Percentiles rank a stretch among this genome's conserved stretches.
Evolutionary conservation across 2,113 vertebrate genomes (phyloP).

Genomic region (Chrysochloris asiatica): DNA sequence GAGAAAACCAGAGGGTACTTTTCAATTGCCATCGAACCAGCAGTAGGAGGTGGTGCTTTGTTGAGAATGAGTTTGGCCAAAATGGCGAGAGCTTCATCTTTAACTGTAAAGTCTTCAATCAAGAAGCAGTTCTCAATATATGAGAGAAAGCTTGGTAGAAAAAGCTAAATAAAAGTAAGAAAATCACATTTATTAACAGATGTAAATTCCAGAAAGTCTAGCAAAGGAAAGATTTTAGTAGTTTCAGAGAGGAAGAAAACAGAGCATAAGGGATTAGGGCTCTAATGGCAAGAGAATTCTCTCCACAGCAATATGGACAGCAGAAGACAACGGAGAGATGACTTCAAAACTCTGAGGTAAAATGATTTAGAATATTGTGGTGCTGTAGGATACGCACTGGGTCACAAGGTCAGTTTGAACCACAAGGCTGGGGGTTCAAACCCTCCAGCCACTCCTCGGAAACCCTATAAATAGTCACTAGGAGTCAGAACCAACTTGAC

Average conservation of each 20-base stretch:
- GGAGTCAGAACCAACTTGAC: too few species aligned
- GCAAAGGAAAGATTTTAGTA: neutral
- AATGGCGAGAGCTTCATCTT: slow-evolving; percentile 85
- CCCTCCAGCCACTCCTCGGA: too few species aligned
- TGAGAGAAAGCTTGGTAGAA: slow-evolving; percentile 91
- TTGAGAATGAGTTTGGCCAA: slow-evolving; percentile 92
- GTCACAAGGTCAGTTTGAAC: too few species aligned
- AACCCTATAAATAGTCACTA: too few species aligned
- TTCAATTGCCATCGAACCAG: slow-evolving; percentile 95
- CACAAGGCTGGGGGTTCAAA: too few species aligned
- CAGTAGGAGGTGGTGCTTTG: slow-evolving; percentile 93
- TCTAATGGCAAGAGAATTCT: neutral
- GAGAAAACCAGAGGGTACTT: slow-evolving; percentile 94
- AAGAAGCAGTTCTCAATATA: slow-evolving; percentile 88
- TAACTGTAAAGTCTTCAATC: slow-evolving; percentile 75
- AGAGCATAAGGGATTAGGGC: neutral
- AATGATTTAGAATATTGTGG: neutral
- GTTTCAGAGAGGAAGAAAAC: neutral
- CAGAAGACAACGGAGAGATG: neutral
- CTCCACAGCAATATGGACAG: neutral
- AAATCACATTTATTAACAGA: neutral
- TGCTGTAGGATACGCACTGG: too few species aligned
- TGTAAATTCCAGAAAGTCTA: neutral
- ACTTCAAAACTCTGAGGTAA: neutral
- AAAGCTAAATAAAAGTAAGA: slow-evolving; percentile 84